Base-by-base conservation (phyloP, 1,140 invertebrate species). In the Coenobita brevimanus region DNA sequence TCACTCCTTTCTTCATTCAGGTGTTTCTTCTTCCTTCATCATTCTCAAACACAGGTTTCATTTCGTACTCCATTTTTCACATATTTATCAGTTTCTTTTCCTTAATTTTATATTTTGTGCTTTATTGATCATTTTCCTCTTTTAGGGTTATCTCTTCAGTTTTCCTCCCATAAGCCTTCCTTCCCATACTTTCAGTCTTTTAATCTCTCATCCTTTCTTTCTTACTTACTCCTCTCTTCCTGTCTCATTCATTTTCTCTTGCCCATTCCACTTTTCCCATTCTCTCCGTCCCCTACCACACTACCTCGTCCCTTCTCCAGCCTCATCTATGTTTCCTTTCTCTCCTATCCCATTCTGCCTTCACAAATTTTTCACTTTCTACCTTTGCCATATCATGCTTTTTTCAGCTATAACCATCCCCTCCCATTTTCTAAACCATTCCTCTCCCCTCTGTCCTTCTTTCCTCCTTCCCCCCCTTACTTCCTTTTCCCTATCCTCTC, bases 111-210 rank as follows among this genome's bases (percentile, higher is more conserved):
- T 43, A 4, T 43, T 69, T 69, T 69, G 8, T 69, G 8, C 27
- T 27, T 15, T 27, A 17, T 30, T 30, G 30, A n/a, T 75, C 41
- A n/a, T 36, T 43, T 33, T n/a, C 10, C 27, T 38, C 38, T 43
- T 43, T 75, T 10, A 36, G n/a, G 13, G n/a, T 13, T 43, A 38
- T 43, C 17, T n/a, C 38, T 21, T 15, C 71, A 4, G n/a, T 27
- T 43, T 75, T 43, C 41, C 38, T 38, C 1, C n/a, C 71, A n/a
- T 43, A 13, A 24, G 33, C 33, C 41, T 43, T 57, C 54, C n/a
- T n/a, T 75, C 30, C 41, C 71, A 36, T n/a, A 36, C 71, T 75
- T n/a, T 75, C 71, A 36, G 10, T 75, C 30, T 75, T 17, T 75
- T n/a, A 3, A 30, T 75, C 30, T 57, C 54, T 75, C 71, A 33